Conservation (phyloP, 2,797 vertebrate genomes). For the Sciaenops ocellatus region DNA sequence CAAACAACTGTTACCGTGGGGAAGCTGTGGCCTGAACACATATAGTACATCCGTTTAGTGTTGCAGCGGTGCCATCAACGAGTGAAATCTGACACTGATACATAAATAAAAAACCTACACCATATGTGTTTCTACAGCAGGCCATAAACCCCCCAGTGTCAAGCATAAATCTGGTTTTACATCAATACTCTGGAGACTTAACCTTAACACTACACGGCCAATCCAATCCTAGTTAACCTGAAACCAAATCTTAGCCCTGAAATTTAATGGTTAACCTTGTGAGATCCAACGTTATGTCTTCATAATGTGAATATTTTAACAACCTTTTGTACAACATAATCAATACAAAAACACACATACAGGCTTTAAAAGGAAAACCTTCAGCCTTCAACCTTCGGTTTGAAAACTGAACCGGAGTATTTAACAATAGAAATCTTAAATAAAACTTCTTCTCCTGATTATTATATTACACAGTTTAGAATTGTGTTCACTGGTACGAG, state of each 20-base stretch:
- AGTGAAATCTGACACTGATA: conserved; percentile 9
- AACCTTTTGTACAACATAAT: neutral
- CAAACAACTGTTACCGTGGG: neutral
- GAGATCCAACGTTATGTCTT: neutral
- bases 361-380: neutral
- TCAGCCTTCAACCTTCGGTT: neutral
- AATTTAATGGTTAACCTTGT: neutral
- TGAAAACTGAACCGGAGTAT: neutral
- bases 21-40: neutral
- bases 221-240: neutral
- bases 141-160: neutral
- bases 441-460: neutral
- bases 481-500: neutral
- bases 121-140: neutral
- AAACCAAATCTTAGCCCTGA: neutral
- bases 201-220: neutral
- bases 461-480: neutral
- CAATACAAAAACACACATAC: neutral
- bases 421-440: neutral
- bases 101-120: conserved; percentile 12
- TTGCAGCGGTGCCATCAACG: neutral
- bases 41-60: neutral
- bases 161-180: conserved; percentile 3
- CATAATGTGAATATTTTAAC: conserved; percentile 19
- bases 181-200: neutral